Evolutionary conservation across 2,113 vertebrate genomes (phyloP), one percentile per base, ranked within the genome.

Genomic region (Rhagologus leucostigma): DNA sequence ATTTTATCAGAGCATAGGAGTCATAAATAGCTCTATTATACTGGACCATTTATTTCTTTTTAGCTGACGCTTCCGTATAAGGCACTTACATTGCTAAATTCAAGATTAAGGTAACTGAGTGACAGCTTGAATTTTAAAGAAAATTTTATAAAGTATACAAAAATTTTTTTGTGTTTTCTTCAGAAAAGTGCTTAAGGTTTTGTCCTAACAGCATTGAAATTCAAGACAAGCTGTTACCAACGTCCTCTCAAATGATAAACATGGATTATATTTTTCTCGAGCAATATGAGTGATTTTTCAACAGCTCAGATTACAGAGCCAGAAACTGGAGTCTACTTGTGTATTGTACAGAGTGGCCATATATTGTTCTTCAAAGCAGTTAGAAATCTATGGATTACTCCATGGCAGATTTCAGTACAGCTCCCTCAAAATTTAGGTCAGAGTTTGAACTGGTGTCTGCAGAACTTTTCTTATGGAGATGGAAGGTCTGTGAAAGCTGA

Each of bases 141-240:
- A 67, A 63, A 75, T 27, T 68, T 90, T 91, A 46, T 75, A 42
- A 92, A 59, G 3, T 42, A 19, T 79, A 33, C 15, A 60, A 73
- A 55, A 4, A 1, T 22, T 9, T 6, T 65, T 84, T 53, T 68
- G 13, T 2, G 12, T 23, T 64, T 88, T 76, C 41, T 92, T 90
- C 39, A 11, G 37, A 53, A 52, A 92, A 76, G 10, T 92, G 9
- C 29, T 56, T 80, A 46, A 73, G 19, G 17, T 41, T 96, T 85
- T 92, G 62, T 80, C 83, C 76, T 92, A 83, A 85, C 47, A 69
- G 8, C 39, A 81, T 26, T 84, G 83, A 92, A 92, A 93, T 92
- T 90, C 68, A 80, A 88, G 76, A 88, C 37, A 69, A 92, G 80
- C 59, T 68, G 27, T 93, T 80, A 80, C 57, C 77, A 78, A 77